Conservation (phyloP, 2,888 invertebrate species). For the Eubasilissa splendida region DNA sequence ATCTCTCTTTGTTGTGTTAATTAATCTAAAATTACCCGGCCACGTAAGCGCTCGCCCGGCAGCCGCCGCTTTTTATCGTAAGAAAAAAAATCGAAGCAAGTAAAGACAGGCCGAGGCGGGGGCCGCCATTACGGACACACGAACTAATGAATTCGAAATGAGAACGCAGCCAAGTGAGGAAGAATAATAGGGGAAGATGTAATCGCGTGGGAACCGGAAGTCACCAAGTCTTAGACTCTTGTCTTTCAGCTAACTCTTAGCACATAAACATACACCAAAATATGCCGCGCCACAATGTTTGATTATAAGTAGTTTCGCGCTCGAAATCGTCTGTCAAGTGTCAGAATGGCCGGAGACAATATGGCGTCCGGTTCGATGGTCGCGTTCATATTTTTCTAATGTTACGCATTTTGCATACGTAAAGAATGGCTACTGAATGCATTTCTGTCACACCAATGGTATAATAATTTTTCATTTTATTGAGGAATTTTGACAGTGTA, state of each 20-base stretch:
- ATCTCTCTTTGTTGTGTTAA: constrained; percentile 5
- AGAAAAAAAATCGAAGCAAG: constrained; percentile 21
- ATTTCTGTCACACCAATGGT: too few species aligned
- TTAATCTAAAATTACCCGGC: constrained; percentile 11
- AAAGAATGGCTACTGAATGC: too few species aligned
- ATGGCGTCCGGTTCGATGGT: too few species aligned
- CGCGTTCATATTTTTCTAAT: too few species aligned
- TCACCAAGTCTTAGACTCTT: constrained; percentile 18
- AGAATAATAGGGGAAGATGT: constrained; percentile 53
- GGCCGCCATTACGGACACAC: constrained; percentile 19
- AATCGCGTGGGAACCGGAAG: constrained; percentile 57
- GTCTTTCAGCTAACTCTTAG: too few species aligned
- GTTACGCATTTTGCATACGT: too few species aligned
- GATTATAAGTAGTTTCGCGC: constrained; percentile 6
- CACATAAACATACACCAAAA: constrained; percentile 17
- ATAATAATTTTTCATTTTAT: too few species aligned
- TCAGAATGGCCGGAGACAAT: constrained; percentile 10
- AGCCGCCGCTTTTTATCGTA: not conserved
- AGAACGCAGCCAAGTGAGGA: constrained; percentile 50
- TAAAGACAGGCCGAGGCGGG: constrained; percentile 5
- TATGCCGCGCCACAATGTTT: not conserved
- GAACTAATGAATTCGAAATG: constrained; percentile 50
- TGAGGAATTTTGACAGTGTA: too few species aligned
- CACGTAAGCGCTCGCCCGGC: constrained; percentile 2
- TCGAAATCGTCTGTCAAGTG: not conserved